These are phyloP conservation scores for Poeciliopsis infans DNA, from an alignment of 2,797 vertebrate species.

Conservation along the genomic window DNA sequence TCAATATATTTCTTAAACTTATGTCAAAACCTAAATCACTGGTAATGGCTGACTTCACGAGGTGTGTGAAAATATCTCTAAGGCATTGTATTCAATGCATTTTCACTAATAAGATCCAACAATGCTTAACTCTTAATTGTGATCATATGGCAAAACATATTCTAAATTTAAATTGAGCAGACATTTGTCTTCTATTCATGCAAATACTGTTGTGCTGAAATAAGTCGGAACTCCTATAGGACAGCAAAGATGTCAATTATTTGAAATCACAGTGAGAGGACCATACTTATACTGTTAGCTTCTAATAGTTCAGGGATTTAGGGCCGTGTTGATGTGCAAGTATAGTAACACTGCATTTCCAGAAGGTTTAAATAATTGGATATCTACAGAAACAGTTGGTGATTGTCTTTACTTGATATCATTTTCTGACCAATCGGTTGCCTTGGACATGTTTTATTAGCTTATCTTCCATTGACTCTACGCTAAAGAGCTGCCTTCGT, in stretches of 20 bases:
- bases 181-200: neutral
- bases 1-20: neutral
- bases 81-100: neutral
- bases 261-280: neutral
- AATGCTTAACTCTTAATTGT: neutral
- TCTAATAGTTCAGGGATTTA: neutral
- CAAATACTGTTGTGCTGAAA: neutral
- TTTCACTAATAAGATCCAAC: neutral
- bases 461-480: neutral
- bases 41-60: neutral
- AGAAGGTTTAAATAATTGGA: neutral
- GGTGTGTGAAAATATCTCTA: neutral
- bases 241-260: neutral
- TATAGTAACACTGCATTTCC: neutral
- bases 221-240: neutral
- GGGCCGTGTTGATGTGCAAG: neutral
- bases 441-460: conserved; percentile 10
- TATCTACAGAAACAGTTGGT: neutral
- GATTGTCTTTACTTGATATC: neutral
- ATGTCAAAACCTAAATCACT: neutral
- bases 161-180: neutral
- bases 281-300: neutral
- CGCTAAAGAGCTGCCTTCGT: conserved; percentile 4
- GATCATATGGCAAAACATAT: neutral
- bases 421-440: no score